Evolutionary conservation across 2,888 invertebrate genomes (phyloP).

Genomic region (Lasioglossum calceatum): DNA sequence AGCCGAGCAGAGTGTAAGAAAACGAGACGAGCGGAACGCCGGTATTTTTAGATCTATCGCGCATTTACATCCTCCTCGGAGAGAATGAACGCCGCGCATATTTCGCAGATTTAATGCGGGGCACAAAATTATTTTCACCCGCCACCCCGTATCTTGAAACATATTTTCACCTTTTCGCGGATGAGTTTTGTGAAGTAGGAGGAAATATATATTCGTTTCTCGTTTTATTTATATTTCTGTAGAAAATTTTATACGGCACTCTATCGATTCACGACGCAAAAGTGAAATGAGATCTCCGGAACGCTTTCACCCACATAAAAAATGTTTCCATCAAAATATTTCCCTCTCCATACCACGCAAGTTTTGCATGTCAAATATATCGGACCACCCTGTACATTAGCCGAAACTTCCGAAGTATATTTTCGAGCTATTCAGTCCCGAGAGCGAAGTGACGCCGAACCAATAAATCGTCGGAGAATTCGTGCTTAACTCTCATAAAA

Average conservation of each 20-base stretch:
- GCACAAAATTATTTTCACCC: background rate
- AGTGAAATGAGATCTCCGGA: too few species aligned
- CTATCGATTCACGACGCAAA: too few species aligned
- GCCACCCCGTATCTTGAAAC: background rate
- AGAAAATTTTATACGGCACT: too few species aligned
- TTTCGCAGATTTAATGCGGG: background rate
- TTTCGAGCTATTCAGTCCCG: background rate
- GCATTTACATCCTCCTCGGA: background rate
- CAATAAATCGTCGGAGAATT: background rate
- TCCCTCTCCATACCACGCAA: too few species aligned
- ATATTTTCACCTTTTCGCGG: background rate
- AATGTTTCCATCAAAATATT: too few species aligned
- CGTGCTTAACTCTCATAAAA: background rate
- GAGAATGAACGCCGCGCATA: background rate
- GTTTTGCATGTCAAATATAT: background rate
- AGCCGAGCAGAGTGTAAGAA: slow-evolving; percentile 7
- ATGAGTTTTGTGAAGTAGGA: too few species aligned
- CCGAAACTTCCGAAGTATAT: background rate
- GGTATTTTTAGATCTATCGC: background rate
- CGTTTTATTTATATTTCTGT: too few species aligned
- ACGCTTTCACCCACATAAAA: too few species aligned
- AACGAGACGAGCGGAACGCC: slow-evolving; percentile 2
- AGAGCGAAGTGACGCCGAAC: background rate
- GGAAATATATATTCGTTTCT: too few species aligned
- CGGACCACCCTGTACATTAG: background rate